Evolutionary conservation across 2,113 vertebrate genomes (phyloP), one percentile per base, ranked within the genome.

Genomic region (Oplegnathus fasciatus): DNA sequence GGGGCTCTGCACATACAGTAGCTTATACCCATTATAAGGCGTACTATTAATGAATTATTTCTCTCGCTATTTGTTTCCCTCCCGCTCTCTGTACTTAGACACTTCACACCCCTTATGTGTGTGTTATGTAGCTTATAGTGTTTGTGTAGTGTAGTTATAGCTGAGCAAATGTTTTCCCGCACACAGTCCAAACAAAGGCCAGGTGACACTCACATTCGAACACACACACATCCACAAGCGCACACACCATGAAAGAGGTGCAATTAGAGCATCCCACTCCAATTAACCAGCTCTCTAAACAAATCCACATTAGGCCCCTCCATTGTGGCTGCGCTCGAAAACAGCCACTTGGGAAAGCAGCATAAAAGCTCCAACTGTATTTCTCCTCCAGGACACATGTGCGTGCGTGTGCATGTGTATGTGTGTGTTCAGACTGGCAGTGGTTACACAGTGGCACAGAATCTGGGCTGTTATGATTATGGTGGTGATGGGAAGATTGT

Each of bases 281-380:
- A 96, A 96, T 96, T 96, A 96, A 95, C 90, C 94, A 93, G 94
- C 96, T 94, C 95, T 96, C 94, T 94, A 96, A 95, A 96, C 94
- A 95, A 95, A 95, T 94, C 95, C 92, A 94, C 94, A 95, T 96
- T 95, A 96, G 95, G 93, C 88, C 92, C 94, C 94, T 95, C 95
- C 89, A 96, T 96, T 96, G 95, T 96, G 94, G 93, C 89, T 92
- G 89, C 81, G 91, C 94, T 95, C 83, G 75, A 94, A 96, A 96
- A 95, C 91, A 96, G 94, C 95, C 96, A 96, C 95, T 96, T 95
- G 95, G 95, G 92, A 93, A 92, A 89, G 90, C 91, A 82, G 91
- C 94, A 95, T 94, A 95, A 96, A 96, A 95, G 94, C 95, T 94
- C 90, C 84, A 87, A 94, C 88, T 90, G 93, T 90, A 94, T 94